Base-by-base conservation (phyloP, 2,113 vertebrate species). In the Pleuronectes platessa region DNA sequence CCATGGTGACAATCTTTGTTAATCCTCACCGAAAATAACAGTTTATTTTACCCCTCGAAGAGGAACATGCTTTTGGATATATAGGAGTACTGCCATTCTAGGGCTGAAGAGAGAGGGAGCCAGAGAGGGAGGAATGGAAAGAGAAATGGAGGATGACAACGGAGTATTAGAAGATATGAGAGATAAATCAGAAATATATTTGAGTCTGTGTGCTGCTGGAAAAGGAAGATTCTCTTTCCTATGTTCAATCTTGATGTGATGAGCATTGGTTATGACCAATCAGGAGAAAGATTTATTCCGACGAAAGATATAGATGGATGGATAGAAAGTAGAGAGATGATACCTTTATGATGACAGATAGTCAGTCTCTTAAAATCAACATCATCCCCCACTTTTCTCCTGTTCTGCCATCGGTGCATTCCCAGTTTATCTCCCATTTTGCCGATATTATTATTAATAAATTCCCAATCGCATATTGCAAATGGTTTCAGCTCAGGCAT, bases 1-100 rank as follows among this genome's bases (percentile, higher is more conserved):
- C 91, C 90, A 93, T 93, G 91, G 87, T 55, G 80, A 94, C 89
- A 86, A 88, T 90, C 88, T 88, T 90, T 90, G 88, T 92, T 88
- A 86, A 89, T 82, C 80, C 69, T 80, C 74, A 55, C 60, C 6
- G 76, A 79, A 82, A 91, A 88, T 83, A 87, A 90, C 81, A 85
- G 87, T 77, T 87, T 83, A 89, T 91, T 89, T 87, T 91, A 49
- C 61, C 66, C 66, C 62, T 67, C 42, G 58, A 70, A 79, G 60
- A 82, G 84, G 51, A 71, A 74, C 84, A 59, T 0, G 66, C 80
- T 77, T 88, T 89, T 65, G 80, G 86, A 70, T 54, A 15, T 54
- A 10, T 54, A 54, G 79, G 71, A 78, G 85, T 49, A 40, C 61
- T 54, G 81, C 83, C 84, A 86, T 90, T 87, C 87, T 92, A 86